Base-by-base conservation (phyloP, 1,140 invertebrate species). In the Heliconius hewitsoni region DNA sequence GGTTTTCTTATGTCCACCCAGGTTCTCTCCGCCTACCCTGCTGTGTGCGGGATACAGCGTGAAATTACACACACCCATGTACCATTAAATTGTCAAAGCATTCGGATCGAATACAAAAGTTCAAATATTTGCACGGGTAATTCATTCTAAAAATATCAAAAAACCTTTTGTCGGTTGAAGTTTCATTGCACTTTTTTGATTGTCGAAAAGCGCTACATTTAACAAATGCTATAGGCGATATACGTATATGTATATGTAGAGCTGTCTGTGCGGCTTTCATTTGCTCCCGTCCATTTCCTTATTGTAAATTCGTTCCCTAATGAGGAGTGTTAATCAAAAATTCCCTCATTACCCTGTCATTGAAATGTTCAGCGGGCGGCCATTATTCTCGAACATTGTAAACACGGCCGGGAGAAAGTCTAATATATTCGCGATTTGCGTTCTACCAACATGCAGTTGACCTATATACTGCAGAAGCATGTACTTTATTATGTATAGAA, bases 401-500 rank as follows among this genome's bases (percentile, higher is more conserved):
- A 81, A 77, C 80, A 81, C 75, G 30, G 50, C 73, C 70, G 60
- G 23, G 66, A 60, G 73, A 75, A 78, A 81, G 73, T 82, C 77
- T 83, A 84, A 84, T 84, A 84, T 81, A 79, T 82, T 81, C 80
- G 66, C 78, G 81, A 84, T 82, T 78, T 83, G 71, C 76, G 77
- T 79, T 60, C 82, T 76, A 79, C 79, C 83, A 74, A 80, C 81
- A 39, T 80, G 81, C 70, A 78, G 78, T 83, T 81, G 83, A 84
- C 84, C 83, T 81, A 84, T 85, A 84, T 85, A 82, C 83, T 74
- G 80, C 78, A 82, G 82, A 76, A 83, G 82, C 84, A 85, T 82
- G 81, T 81, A 83, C 70, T 85, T 84, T 84, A 85, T 84, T 82
- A 85, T 85, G 80, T 85, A 85, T 84, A 81, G 81, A 73, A 80